phyloP scores from a whole-genome alignment of 2,888 invertebrate genomes.

The Yponomeuta plumbellus region DNA sequence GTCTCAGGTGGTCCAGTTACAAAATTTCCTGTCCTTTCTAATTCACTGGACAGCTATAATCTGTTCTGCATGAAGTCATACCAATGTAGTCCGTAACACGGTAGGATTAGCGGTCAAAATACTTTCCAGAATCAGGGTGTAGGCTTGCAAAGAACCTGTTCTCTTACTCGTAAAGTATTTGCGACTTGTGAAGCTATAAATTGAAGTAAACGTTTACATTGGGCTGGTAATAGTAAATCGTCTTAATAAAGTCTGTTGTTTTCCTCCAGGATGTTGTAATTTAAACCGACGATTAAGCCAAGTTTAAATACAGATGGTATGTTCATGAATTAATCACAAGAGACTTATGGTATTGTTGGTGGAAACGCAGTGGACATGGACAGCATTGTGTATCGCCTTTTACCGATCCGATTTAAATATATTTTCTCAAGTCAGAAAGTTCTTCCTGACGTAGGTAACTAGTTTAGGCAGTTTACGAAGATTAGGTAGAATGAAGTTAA shows the following conservation, averaged over 20 bases:
- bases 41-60: constrained; percentile 29
- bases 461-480: no score
- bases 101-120: neutral
- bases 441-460: no score
- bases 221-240: constrained; percentile 17
- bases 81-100: neutral
- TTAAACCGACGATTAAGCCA: neutral
- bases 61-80: neutral
- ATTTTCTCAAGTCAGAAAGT: no score
- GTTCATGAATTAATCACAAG: no score
- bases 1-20: constrained; percentile 61
- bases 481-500: no score
- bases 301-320: no score
- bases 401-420: no score
- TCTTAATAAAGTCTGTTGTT: constrained; percentile 2
- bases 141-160: constrained; percentile 3
- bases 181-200: constrained; percentile 29
- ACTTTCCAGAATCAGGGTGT: neutral
- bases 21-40: constrained; percentile 58
- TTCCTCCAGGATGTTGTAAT: neutral
- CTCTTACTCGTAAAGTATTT: constrained; percentile 25
- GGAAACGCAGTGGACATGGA: no score
- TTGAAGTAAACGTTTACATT: constrained; percentile 28
- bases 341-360: no score
- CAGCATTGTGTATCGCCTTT: no score